Conservation (phyloP, 2,888 invertebrate species). For the Gortyna flavago region DNA sequence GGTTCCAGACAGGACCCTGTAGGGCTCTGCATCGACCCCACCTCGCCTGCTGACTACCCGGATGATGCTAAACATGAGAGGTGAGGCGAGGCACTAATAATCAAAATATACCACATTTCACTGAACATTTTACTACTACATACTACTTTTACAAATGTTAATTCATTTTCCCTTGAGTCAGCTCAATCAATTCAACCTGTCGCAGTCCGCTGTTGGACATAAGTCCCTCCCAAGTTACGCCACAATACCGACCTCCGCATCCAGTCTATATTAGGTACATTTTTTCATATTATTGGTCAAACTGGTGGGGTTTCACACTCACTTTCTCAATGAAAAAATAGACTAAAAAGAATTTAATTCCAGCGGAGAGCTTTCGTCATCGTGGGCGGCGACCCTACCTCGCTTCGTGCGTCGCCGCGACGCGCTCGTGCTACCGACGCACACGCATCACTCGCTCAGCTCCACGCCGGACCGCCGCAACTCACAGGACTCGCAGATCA, state of each 20-base stretch:
- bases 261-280: slow-evolving; percentile 16
- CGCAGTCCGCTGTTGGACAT: slow-evolving; percentile 12
- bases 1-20: slow-evolving; percentile 97
- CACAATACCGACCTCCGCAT: not conserved
- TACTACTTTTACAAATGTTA: not conserved
- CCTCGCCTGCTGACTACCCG: slow-evolving; percentile 82
- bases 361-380: slow-evolving; percentile 96
- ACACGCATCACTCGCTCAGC: slow-evolving; percentile 87
- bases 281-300: slow-evolving; percentile 1
- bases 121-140: not conserved
- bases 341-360: slow-evolving; percentile 6
- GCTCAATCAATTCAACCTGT: slow-evolving; percentile 17
- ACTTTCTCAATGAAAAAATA: not conserved
- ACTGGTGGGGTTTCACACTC: not conserved
- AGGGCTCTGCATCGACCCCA: slow-evolving; percentile 90
- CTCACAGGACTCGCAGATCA: slow-evolving; percentile 92
- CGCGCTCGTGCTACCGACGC: slow-evolving; percentile 92
- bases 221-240: slow-evolving; percentile 14
- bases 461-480: slow-evolving; percentile 91
- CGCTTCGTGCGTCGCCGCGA: slow-evolving; percentile 95
- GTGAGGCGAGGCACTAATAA: slow-evolving; percentile 60
- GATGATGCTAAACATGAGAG: slow-evolving; percentile 86
- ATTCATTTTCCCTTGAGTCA: slow-evolving; percentile 3
- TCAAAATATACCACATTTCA: not conserved
- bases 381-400: slow-evolving; percentile 97